A percentile compares a stretch with the other conserved stretches of the same genome.
phyloP scores from a whole-genome alignment of 2,113 vertebrate species.

The Megaceryle torquata region DNA sequence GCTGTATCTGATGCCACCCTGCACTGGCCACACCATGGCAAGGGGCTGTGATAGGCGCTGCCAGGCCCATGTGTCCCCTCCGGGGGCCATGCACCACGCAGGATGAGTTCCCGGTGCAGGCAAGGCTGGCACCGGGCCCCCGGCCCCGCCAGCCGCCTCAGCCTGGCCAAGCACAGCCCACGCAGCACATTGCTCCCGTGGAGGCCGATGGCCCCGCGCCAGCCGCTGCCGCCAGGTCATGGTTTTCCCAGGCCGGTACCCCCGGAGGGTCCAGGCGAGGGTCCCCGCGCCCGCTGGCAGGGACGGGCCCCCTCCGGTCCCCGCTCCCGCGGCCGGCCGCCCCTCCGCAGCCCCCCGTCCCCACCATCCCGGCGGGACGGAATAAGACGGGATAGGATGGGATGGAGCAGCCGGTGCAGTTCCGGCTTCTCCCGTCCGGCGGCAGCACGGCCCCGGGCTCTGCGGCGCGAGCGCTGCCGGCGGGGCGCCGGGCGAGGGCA shows the following conservation, averaged over 20 bases:
- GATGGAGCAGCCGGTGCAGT: background rate
- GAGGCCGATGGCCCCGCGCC: background rate
- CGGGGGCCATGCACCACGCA: background rate
- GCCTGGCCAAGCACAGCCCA: conserved; percentile 2
- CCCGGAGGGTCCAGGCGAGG: background rate
- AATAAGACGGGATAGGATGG: background rate
- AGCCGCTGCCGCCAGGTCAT: conserved; percentile 23
- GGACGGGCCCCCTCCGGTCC: background rate
- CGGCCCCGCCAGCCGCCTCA: background rate
- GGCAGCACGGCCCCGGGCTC: conserved; percentile 43
- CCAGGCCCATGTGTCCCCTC: background rate
- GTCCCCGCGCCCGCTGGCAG: background rate
- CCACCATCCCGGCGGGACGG: background rate
- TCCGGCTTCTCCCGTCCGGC: conserved; percentile 33
- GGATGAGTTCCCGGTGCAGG: background rate
- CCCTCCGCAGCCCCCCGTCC: background rate
- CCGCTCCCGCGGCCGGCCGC: background rate
- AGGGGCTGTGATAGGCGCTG: background rate
- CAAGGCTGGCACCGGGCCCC: background rate
- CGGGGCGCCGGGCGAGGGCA: conserved; percentile 32
- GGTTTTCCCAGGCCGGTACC: conserved; percentile 38
- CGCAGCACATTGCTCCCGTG: background rate
- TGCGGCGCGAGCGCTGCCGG: background rate
- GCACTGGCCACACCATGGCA: too few species aligned
- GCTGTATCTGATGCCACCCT: background rate